Conservation (phyloP, 2,797 vertebrate species). For the Pseudochaenichthys georgianus region DNA sequence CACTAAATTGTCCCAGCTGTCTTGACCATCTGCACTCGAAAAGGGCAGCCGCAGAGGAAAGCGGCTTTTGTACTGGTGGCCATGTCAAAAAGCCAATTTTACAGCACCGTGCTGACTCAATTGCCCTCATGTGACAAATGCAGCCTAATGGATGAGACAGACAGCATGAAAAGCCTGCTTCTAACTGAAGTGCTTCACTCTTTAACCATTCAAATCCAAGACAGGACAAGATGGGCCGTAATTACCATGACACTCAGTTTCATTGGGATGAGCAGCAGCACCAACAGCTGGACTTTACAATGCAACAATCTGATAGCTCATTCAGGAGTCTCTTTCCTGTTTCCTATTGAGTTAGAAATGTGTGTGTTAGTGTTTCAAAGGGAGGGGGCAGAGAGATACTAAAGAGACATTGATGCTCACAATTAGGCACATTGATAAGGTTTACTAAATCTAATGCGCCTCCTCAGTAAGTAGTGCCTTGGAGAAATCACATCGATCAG, state of each 20-base stretch:
- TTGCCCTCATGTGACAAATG: slow-evolving; percentile 84
- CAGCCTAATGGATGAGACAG: slow-evolving; percentile 84
- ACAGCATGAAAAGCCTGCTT: slow-evolving; percentile 81
- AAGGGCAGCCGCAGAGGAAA: slow-evolving; percentile 71
- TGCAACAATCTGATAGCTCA: slow-evolving; percentile 58
- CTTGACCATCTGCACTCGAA: slow-evolving; percentile 88
- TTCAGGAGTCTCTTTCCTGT: slow-evolving; percentile 67
- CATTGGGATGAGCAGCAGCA: slow-evolving; percentile 48
- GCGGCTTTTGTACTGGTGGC: slow-evolving; percentile 86
- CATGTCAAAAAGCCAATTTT: slow-evolving; percentile 86
- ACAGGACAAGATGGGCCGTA: slow-evolving; percentile 68
- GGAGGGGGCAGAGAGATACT: slow-evolving; percentile 1
- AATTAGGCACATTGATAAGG: not conserved
- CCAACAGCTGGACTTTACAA: slow-evolving; percentile 79
- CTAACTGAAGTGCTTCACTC: slow-evolving; percentile 67
- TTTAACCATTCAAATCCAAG: slow-evolving; percentile 73
- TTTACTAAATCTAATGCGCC: not conserved
- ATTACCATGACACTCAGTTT: slow-evolving; percentile 73
- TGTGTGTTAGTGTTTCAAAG: slow-evolving; percentile 12
- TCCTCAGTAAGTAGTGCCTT: not conserved
- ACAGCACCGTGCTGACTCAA: slow-evolving; percentile 81
- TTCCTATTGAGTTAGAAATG: slow-evolving; percentile 41
- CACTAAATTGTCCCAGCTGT: slow-evolving; percentile 90
- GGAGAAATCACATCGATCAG: not conserved
- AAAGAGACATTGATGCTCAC: slow-evolving; percentile 6